Percentiles rank a stretch among this genome's conserved stretches.
Conservation (phyloP, 1,140 invertebrate species). For the Diachasmimorpha longicaudata region DNA sequence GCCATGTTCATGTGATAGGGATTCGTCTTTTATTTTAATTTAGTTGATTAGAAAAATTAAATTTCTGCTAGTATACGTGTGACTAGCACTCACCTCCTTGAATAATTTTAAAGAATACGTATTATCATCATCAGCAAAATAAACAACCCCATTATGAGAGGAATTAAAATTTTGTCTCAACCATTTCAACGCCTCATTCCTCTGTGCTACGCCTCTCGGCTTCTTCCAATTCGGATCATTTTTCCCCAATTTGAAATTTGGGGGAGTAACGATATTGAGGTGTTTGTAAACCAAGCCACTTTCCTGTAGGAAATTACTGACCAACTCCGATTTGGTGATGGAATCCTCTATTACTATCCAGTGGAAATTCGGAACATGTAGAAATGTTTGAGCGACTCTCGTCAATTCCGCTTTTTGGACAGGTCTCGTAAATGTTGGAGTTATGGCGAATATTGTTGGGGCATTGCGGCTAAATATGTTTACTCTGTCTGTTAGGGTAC, state of each 20-base stretch:
- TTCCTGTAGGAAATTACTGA: constrained; percentile 79
- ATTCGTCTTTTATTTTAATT: too few relatives aligned
- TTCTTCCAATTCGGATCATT: constrained; percentile 86
- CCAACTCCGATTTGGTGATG: constrained; percentile 74
- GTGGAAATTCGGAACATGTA: constrained; percentile 87
- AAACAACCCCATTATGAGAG: constrained; percentile 77
- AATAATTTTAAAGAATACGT: constrained; percentile 90
- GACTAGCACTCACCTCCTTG: constrained; percentile 72
- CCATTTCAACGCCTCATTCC: constrained; percentile 90
- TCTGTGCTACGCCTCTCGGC: constrained; percentile 92
- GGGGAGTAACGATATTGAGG: constrained; percentile 68
- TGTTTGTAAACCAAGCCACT: constrained; percentile 80
- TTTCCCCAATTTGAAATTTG: constrained; percentile 70
- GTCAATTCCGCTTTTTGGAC: constrained; percentile 96
- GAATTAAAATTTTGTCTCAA: constrained; percentile 72
- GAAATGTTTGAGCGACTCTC: constrained; percentile 87
- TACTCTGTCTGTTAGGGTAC: constrained; percentile 6
- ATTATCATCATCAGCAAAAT: constrained; percentile 99
- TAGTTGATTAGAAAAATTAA: not conserved
- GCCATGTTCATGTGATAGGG: too few relatives aligned
- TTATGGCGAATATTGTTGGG: constrained; percentile 83
- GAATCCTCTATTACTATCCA: constrained; percentile 97
- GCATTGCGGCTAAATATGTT: constrained; percentile 23
- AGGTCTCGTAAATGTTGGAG: constrained; percentile 87
- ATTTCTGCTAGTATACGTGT: not conserved